Percentiles rank a stretch among this genome's conserved stretches.
These are phyloP conservation scores for Tetrao urogallus DNA, from an alignment of 2,113 vertebrate genomes.

Conservation along the genomic window DNA sequence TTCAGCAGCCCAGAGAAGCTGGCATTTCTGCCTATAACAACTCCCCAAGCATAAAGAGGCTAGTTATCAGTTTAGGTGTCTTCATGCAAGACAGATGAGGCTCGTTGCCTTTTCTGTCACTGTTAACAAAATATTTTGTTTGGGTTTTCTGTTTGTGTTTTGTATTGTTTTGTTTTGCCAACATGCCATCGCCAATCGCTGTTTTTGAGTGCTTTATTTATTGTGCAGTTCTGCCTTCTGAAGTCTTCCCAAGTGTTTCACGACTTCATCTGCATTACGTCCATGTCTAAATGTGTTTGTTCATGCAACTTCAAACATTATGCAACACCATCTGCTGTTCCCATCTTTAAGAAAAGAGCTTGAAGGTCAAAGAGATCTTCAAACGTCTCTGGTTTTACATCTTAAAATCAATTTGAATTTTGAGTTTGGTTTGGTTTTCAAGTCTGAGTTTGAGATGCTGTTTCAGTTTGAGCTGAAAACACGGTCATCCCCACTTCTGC, in stretches of 20 bases:
- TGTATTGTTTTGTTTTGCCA: background rate
- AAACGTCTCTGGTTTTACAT: background rate
- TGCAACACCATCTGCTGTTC: conserved; percentile 9
- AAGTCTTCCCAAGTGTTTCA: background rate
- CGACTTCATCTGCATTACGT: background rate
- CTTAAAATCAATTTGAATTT: background rate
- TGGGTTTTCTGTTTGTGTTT: background rate
- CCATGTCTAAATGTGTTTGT: background rate
- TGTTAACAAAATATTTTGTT: background rate
- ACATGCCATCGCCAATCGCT: background rate
- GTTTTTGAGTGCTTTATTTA: background rate
- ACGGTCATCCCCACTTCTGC: background rate
- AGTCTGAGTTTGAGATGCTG: background rate
- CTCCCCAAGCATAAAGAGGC: background rate
- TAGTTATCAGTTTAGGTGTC: background rate
- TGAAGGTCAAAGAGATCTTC: conserved; percentile 16
- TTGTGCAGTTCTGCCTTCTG: background rate
- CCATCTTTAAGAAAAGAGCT: conserved; percentile 4
- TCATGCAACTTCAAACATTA: conserved; percentile 20
- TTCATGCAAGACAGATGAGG: background rate
- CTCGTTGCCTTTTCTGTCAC: background rate
- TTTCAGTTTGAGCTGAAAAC: background rate
- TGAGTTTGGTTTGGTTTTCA: background rate
- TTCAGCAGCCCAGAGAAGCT: background rate
- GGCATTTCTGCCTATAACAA: background rate